A percentile compares a stretch with the other conserved stretches of the same genome.
Evolutionary conservation across 2,113 vertebrate species (phyloP).

Genomic region (Cyprinus carpio): DNA sequence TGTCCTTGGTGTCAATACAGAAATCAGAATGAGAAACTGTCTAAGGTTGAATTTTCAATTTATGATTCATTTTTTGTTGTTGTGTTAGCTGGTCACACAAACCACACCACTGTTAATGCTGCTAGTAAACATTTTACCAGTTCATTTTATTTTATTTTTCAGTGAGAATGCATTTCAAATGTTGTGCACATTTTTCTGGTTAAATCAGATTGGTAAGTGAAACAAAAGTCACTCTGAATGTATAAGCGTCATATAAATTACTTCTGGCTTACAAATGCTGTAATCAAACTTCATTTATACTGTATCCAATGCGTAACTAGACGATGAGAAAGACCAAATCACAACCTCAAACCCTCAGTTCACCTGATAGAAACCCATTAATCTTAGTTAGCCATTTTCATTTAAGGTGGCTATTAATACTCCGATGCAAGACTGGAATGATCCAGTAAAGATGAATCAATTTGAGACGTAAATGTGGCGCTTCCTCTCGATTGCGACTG

Average conservation of each 20-base stretch:
- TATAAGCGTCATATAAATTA: conserved; percentile 3
- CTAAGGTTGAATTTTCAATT: no score
- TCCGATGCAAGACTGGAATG: background rate
- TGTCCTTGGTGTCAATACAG: no score
- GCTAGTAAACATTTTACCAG: background rate
- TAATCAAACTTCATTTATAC: conserved; percentile 21
- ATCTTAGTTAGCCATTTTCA: background rate
- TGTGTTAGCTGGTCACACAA: background rate
- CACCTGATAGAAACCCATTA: background rate
- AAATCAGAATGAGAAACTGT: no score
- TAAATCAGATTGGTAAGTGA: background rate
- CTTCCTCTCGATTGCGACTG: conserved; percentile 23
- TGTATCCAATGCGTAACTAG: background rate
- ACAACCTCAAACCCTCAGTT: background rate
- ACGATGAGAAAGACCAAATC: background rate
- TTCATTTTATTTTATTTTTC: background rate
- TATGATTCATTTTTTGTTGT: background rate
- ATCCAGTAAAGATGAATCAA: conserved; percentile 16
- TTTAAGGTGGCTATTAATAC: conserved; percentile 28
- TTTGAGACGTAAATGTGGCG: background rate
- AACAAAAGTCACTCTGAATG: background rate
- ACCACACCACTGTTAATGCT: background rate
- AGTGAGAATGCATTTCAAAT: background rate
- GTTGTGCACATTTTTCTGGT: background rate
- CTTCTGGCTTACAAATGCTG: conserved; percentile 1